Percentiles rank a stretch among this genome's conserved stretches.
phyloP scores from a whole-genome alignment of 2,888 invertebrate genomes.

The Podotricha telesiphe region DNA sequence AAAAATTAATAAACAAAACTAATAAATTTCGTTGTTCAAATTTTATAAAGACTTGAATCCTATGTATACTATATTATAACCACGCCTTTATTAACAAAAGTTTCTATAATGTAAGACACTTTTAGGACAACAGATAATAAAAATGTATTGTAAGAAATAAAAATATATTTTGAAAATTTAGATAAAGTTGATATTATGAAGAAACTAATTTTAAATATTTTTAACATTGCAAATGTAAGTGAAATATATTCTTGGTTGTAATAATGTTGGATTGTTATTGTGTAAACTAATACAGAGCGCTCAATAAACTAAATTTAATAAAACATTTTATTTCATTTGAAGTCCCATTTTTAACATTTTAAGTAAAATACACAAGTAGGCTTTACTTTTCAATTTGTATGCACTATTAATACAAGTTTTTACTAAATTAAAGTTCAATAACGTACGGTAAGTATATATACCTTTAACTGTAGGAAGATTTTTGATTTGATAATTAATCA shows the following conservation, averaged over 20 bases:
- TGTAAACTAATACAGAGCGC: slow-evolving; percentile 22
- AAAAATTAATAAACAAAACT: too few relatives aligned
- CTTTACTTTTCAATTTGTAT: too few relatives aligned
- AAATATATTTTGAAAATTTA: slow-evolving; percentile 12
- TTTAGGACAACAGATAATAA: slow-evolving; percentile 11
- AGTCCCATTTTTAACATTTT: not conserved
- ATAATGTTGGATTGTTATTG: slow-evolving; percentile 18
- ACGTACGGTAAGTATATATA: not conserved
- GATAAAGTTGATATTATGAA: not conserved
- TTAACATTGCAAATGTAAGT: slow-evolving; percentile 9
- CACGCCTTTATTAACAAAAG: not conserved
- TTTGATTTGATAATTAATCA: too few relatives aligned
- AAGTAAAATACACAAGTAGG: not conserved
- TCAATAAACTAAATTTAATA: slow-evolving; percentile 22
- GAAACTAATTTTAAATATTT: slow-evolving; percentile 4
- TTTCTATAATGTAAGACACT: not conserved
- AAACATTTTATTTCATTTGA: not conserved
- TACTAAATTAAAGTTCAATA: not conserved
- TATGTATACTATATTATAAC: not conserved
- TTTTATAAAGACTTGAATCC: too few relatives aligned
- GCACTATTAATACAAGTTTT: too few relatives aligned
- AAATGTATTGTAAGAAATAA: slow-evolving; percentile 4
- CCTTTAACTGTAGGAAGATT: too few relatives aligned
- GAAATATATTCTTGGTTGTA: slow-evolving; percentile 14
- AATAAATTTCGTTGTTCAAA: too few relatives aligned